Evolutionary conservation across 2,888 invertebrate species (phyloP), one percentile per base, ranked within the genome.

Genomic region (Tipula confusa): DNA sequence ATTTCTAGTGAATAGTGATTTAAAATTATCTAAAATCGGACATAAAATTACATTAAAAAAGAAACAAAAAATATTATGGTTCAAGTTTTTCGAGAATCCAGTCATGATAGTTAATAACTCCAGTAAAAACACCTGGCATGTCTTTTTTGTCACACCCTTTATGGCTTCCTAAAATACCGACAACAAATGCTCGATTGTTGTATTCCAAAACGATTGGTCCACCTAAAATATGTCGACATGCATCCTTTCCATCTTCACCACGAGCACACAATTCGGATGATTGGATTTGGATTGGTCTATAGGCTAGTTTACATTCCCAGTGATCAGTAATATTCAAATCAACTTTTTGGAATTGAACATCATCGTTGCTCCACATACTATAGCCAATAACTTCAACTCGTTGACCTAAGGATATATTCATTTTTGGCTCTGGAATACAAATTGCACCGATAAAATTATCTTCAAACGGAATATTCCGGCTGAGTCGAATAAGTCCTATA

Each of bases 401-500:
- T 1, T 87, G 83, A 0, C 89, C 88, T 15, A 84, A 88, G 79
- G 86, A 88, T 83, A 87, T 87, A 0, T 33, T 86, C 29, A 86
- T 84, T 2, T 87, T 38, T 79, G 33, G 1, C n/a, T 85, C 64
- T 15, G 93, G 93, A 31, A 94, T 86, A 85, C 94, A 94, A 82
- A 93, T 91, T 0, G 94, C 93, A 83, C 90, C 88, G 4, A 93
- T 89, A 85, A 88, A 93, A 15, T n/a, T 5, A 86, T 91, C 92
- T 0, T 88, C 91, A 86, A 91, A 93, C 9, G 87, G 85, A 0
- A 93, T 93, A 43, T 92, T 89, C 0, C 88, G 87, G 0, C 90
- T 87, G 6, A 96, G 88, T 64, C 95, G 91, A 11, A 96, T 86
- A 3, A 96, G 88, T 0, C 94, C 95, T 64, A 96, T 94, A 87